Conservation (phyloP, 2,888 invertebrate genomes). For the Tiliacea aurago region DNA sequence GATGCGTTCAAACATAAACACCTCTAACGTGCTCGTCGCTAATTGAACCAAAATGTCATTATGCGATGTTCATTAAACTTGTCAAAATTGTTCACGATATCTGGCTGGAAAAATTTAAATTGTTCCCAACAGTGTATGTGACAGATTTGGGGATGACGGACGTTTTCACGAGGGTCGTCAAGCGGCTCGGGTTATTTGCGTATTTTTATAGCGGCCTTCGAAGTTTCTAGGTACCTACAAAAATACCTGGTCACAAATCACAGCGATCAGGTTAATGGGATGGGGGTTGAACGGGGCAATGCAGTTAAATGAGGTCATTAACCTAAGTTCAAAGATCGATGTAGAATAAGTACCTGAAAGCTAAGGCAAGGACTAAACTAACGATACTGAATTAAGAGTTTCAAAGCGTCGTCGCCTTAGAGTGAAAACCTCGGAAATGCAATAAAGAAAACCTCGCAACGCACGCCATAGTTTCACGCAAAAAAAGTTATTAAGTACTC, state of each 20-base stretch:
- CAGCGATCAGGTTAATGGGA: constrained; percentile 27
- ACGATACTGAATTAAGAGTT: constrained; percentile 33
- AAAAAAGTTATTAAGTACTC: too few species aligned
- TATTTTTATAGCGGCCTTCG: constrained; percentile 39
- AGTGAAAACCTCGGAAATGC: too few species aligned
- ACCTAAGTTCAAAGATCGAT: constrained; percentile 33
- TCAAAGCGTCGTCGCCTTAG: too few species aligned
- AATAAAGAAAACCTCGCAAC: too few species aligned
- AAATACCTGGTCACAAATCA: constrained; percentile 23
- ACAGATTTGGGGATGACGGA: constrained; percentile 52
- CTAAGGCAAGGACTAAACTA: not conserved
- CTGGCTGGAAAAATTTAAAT: constrained; percentile 42
- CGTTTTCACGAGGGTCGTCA: constrained; percentile 36
- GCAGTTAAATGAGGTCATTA: constrained; percentile 35
- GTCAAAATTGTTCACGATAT: constrained; percentile 53
- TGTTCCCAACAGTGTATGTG: constrained; percentile 50
- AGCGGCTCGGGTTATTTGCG: constrained; percentile 31
- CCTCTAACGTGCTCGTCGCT: constrained; percentile 27
- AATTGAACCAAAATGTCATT: constrained; percentile 48
- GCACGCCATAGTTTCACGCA: too few species aligned
- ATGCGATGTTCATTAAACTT: constrained; percentile 54
- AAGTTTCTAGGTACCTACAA: constrained; percentile 11
- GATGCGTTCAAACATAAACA: constrained; percentile 40
- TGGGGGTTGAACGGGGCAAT: not conserved
- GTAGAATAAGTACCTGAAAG: not conserved